Base-by-base conservation (phyloP, 2,888 invertebrate genomes). In the Amphipoea oculea region DNA sequence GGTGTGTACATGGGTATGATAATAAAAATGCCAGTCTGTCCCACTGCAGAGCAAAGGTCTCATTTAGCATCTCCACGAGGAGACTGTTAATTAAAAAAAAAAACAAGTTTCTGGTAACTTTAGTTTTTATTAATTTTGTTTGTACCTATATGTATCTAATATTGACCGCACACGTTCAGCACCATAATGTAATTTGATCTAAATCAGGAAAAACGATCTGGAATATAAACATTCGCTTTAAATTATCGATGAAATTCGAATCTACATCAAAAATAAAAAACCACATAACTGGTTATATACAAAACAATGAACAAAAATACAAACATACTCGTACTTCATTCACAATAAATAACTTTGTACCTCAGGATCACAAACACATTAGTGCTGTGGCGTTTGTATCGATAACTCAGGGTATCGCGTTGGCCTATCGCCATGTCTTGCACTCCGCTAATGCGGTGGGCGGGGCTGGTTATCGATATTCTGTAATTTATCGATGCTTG, bases 341-440 rank as follows among this genome's bases (percentile, higher is more conserved):
- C 72, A 75, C 73, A 83, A 87, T 84, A 87, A 89, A 89, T 89
- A 89, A 81, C 83, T 83, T 73, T 78, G 84, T 84, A 88, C 87
- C 83, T 78, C 73, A 74, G 85, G 72, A 86, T 81, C 82, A 82
- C 88, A 86, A 87, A 88, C 89, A 88, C 89, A 88, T 89, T 92
- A 93, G 92, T 91, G 92, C 73, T 89, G 92, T 82, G 85, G 86
- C 82, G 78, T 82, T 82, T 85, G 83, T 91, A 90, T 93, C 93
- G 93, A 92, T 91, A 90, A 87, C 84, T 90, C 84, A 84, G 84
- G 73, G 82, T 89, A 89, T 90, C 89, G 89, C 86, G 88, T 92
- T 93, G 92, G 92, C 92, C 88, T 90, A 90, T 87, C 91, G 92
- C 93, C 93, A 93, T 88, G 89, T 89, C 84, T 86, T 86, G 86